Base-by-base conservation (phyloP, 2,797 vertebrate genomes). In the Chelidonichthys spinosus region DNA sequence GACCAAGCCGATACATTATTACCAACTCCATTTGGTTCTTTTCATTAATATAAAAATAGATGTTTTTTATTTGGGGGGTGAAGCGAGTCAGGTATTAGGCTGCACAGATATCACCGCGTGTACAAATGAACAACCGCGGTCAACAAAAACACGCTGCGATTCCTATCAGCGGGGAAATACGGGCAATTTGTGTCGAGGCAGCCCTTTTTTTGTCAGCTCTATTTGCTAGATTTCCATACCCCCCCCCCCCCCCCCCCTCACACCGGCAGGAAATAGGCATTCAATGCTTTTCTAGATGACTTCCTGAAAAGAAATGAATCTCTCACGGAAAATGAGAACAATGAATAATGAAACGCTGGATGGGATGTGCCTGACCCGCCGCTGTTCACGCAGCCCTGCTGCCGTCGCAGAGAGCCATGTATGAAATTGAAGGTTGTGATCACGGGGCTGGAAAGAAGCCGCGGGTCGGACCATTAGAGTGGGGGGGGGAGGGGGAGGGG, bases 271-370 rank as follows among this genome's bases (percentile, higher is more conserved):
- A 92, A 92, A 94, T 91, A 85, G 83, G 85, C 88, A 89, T 93
- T 92, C 82, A 85, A 63, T 76, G 87, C 84, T 90, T 94, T 25
- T 92, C 88, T 90, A 92, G 87, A 93, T 91, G 91, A 93, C 89
- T 92, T 89, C 92, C 91, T 91, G 90, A 91, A 91, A 25, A 90
- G 84, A 91, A 93, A 92, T 90, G 86, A 91, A 92, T 92, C 84
- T 85, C 86, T 73, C 44, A 25, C 39, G 35, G 89, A 90, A 89
- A 91, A 92, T 91, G 91, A 92, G 90, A 92, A 91, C 89, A 91
- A 94, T 93, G 91, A 93, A 93, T 93, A 92, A 94, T 92, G 89
- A 92, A 92, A 92, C 61, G 76, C 55, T 82, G 87, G 69, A 90
- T 85, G 88, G 85, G 89, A 89, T 84, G 85, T 84, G 87, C 77